Evolutionary conservation across 2,797 vertebrate genomes (phyloP).

Genomic region (Pelochelys cantorii): DNA sequence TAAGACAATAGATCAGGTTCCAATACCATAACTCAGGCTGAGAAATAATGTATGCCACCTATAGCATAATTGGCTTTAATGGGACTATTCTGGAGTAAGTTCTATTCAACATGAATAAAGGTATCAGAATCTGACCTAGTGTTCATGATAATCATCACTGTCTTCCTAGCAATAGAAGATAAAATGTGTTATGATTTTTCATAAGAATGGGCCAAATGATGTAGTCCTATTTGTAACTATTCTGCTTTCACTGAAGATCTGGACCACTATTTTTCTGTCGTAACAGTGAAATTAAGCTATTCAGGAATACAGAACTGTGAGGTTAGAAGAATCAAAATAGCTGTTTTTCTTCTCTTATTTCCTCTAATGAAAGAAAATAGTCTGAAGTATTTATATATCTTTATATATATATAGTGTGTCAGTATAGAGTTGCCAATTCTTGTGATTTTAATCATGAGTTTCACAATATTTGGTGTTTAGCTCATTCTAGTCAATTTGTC

Average conservation of each 20-base stretch:
- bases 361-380: not conserved
- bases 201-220: not conserved
- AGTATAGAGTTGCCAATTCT: not conserved
- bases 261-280: not conserved
- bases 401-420: not conserved
- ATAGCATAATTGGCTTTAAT: not conserved
- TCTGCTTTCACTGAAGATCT: not conserved
- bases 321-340: not conserved
- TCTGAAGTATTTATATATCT: rapidly evolving
- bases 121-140: not conserved
- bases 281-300: not conserved
- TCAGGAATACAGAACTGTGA: not conserved
- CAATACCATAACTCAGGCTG: not conserved
- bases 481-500: not conserved
- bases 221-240: not conserved
- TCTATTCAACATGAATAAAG: not conserved
- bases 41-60: not conserved
- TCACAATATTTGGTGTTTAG: not conserved
- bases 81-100: not conserved
- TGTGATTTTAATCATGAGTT: not conserved
- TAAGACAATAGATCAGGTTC: not conserved
- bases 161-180: not conserved
- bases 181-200: not conserved
- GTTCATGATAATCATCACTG: not conserved
- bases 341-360: not conserved